Percentiles rank a stretch among this genome's conserved stretches.
Evolutionary conservation across 2,888 invertebrate species (phyloP).

Genomic region (Drosophila pseudotalamancana): DNA sequence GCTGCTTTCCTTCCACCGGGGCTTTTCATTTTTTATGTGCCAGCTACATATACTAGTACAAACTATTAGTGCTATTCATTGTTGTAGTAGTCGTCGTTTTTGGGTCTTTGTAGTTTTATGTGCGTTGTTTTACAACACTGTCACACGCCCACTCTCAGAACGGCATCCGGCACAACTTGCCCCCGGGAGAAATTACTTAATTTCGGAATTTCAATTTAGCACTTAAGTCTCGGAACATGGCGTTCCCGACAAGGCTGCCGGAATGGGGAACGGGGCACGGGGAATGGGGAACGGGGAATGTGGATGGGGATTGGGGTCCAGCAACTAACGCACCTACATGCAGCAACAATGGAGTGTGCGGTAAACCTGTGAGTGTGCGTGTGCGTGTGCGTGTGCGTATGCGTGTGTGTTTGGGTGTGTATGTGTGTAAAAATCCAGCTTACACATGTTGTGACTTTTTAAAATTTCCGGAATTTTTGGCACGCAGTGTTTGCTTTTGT

Average conservation of each 20-base stretch:
- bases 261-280: neutral
- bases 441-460: constrained; percentile 78
- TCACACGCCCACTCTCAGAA: constrained; percentile 39
- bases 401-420: constrained; percentile 13
- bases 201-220: constrained; percentile 81
- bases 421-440: constrained; percentile 64
- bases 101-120: constrained; percentile 64
- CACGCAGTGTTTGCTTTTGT: constrained; percentile 78
- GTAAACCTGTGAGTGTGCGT: too few species aligned
- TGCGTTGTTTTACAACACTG: constrained; percentile 61
- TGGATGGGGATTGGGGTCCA: constrained; percentile 5
- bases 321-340: constrained; percentile 16
- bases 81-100: constrained; percentile 43
- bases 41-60: constrained; percentile 32
- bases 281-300: neutral
- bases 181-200: constrained; percentile 78
- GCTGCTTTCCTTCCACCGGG: constrained; percentile 17
- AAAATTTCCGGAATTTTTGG: constrained; percentile 80
- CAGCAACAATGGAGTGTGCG: constrained; percentile 24
- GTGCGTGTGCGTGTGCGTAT: too few species aligned
- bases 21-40: constrained; percentile 41
- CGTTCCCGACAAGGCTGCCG: constrained; percentile 21
- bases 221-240: constrained; percentile 63
- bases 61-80: constrained; percentile 70
- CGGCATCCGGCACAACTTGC: constrained; percentile 36